Evolutionary conservation across 2,113 vertebrate species (phyloP).

Genomic region (Eulacestoma nigropectus): DNA sequence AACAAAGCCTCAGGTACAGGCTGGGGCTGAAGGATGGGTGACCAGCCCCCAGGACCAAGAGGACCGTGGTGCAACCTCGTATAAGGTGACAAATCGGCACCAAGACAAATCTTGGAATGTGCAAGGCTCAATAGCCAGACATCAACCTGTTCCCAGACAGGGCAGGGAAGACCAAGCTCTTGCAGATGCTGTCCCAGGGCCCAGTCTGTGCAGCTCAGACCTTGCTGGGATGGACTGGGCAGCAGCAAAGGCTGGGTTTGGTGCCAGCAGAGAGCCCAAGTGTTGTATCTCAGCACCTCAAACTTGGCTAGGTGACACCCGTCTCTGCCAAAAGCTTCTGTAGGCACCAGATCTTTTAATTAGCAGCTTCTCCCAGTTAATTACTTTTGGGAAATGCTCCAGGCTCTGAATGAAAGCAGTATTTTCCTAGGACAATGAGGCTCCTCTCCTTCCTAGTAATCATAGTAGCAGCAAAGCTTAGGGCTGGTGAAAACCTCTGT

Average conservation of each 20-base stretch:
- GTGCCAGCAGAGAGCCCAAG: background rate
- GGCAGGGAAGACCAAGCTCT: background rate
- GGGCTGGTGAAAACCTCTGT: background rate
- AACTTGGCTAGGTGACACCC: background rate
- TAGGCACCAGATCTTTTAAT: slow-evolving; percentile 45
- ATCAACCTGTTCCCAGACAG: background rate
- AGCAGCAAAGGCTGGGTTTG: background rate
- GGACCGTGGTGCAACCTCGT: background rate
- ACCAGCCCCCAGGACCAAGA: background rate
- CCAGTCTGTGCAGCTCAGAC: background rate
- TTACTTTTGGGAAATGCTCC: slow-evolving; percentile 52
- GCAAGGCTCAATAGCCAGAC: background rate
- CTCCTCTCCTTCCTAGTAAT: background rate
- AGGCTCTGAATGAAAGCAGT: slow-evolving; percentile 7
- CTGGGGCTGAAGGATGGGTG: background rate
- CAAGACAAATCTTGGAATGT: background rate
- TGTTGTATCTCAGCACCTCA: background rate
- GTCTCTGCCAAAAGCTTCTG: slow-evolving; percentile 3
- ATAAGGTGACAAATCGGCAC: background rate
- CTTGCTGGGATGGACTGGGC: background rate
- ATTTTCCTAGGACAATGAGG: slow-evolving; percentile 4
- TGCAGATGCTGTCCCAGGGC: background rate
- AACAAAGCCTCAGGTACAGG: background rate
- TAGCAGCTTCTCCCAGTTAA: slow-evolving; percentile 44
- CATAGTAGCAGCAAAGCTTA: background rate